Evolutionary conservation across 2,888 invertebrate genomes (phyloP), one percentile per base, ranked within the genome.

Genomic region (Noctua janthina): DNA sequence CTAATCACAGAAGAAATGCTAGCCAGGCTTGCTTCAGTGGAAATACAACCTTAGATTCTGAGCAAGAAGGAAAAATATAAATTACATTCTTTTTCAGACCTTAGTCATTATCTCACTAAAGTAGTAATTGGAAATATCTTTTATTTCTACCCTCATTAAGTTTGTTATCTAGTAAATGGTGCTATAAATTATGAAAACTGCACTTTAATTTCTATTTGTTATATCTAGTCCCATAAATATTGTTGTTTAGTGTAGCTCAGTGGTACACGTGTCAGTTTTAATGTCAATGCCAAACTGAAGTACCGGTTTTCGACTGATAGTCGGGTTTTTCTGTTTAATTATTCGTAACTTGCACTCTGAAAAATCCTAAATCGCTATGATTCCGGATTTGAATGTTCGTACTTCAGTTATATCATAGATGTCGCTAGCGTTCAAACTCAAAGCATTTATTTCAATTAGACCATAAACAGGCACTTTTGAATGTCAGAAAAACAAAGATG

Each of bases 221-320:
- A 17, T n/a, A 15, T 56, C 67, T 49, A 29, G 17, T 51, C 29
- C 10, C 51, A 51, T 79, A 69, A 29, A 78, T 69, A 62, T 46
- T 71, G 46, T 46, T 46, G 1, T 15, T 1, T 29, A 62, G n/a
- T 17, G 56, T 79, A 79, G 69, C 23, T 70, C 43, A 79, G n/a
- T 79, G 15, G 54, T 70, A 70, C 69, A 79, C 3, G 0, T 79
- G 20, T 15, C 29, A 43, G 3, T 70, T 76, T 39, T 64, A 51
- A 67, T 56, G 71, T 71, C 71, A 79, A 56, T 79, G 54, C 71
- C 46, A 49, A n/a, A 79, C 0, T 54, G 4, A 5, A 17, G 13
- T 35, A n/a, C 51, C 15, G 66, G 15, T 67, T 76, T 78, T 20
- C 13, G 20, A 15, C 11, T 11, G 2, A 6, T 56, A 49, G 17